A percentile compares a stretch with the other conserved stretches of the same genome.
Conservation (phyloP, 2,113 vertebrate species). For the Muntiacus muntjak region DNA sequence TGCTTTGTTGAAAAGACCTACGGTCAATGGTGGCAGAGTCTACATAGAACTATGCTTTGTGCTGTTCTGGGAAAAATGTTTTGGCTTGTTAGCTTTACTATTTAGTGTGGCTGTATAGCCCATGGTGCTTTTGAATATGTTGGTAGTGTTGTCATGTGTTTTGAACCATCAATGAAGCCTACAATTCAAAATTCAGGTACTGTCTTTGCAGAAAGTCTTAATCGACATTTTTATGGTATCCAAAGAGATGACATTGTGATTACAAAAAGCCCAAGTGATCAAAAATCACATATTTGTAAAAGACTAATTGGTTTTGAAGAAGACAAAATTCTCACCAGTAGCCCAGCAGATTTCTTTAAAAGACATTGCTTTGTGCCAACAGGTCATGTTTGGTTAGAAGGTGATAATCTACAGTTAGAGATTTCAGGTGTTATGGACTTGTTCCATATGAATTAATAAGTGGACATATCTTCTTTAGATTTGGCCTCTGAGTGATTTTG, state of each 20-base stretch:
- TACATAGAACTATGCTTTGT: neutral
- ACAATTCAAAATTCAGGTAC: neutral
- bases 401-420: constrained; percentile 93
- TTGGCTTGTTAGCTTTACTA: neutral
- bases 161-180: neutral
- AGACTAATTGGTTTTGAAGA: neutral
- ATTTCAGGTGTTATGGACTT: constrained; percentile 95
- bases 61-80: neutral
- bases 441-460: constrained; percentile 94
- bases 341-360: neutral
- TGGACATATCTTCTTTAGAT: constrained; percentile 95
- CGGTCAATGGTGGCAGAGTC: neutral
- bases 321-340: neutral
- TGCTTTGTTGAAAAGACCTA: neutral
- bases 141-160: neutral
- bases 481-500: constrained; percentile 91
- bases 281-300: neutral
- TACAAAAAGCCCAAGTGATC: neutral
- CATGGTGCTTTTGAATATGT: neutral
- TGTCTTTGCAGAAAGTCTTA: neutral
- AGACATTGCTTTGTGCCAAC: constrained; percentile 83
- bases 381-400: constrained; percentile 98
- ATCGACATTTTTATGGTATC: neutral
- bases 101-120: neutral
- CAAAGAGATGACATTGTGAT: neutral